Evolutionary conservation across 2,113 vertebrate genomes (phyloP), one percentile per base, ranked within the genome.

Genomic region (Tetrao urogallus): DNA sequence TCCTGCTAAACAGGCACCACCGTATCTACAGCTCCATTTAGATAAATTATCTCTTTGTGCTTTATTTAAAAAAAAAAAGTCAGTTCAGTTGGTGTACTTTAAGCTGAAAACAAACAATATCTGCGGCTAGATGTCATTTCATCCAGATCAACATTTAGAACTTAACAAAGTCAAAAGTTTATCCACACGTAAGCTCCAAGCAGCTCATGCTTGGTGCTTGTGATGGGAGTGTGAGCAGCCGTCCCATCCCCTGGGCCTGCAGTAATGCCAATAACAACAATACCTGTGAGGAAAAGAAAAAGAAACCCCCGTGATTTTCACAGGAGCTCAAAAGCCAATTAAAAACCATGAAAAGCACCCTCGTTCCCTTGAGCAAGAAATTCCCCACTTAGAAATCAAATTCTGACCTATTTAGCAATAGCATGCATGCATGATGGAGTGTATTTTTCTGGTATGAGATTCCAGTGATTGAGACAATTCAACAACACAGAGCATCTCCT

Each of bases 21-120:
- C 96, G 97, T 95, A 95, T 92, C 94, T 92, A 86, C 96, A 96
- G 96, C 92, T 96, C 94, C 90, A 96, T 96, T 97, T 96, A 97
- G 96, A 88, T 94, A 95, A 97, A 97, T 90, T 80, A 92, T 89
- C 11, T 14, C 30, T 43, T 16, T 65, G 64, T 13, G 24, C 36
- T 28, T 63, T 28, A 47, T 69, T n/a, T 16, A 34, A 70, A n/a
- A 56, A 34, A n/a, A 58, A 52, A 57, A n/a, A 12, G 20, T 28
- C 80, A 66, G 56, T 66, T 78, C 80, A 38, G 86, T 82, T 21
- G 70, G 32, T 77, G 40, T 69, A 73, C 83, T 91, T 92, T 82
- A 94, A 92, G 70, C 10, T 50, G 32, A 3, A 36, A 48, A 66
- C 34, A 86, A 66, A 87, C 14, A 14, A 5, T 13, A 38, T 48